These are phyloP conservation scores for Hydrozoanthus gracilis DNA, from an alignment of 92 coral and sea anemone species.

Conservation along the genomic window DNA sequence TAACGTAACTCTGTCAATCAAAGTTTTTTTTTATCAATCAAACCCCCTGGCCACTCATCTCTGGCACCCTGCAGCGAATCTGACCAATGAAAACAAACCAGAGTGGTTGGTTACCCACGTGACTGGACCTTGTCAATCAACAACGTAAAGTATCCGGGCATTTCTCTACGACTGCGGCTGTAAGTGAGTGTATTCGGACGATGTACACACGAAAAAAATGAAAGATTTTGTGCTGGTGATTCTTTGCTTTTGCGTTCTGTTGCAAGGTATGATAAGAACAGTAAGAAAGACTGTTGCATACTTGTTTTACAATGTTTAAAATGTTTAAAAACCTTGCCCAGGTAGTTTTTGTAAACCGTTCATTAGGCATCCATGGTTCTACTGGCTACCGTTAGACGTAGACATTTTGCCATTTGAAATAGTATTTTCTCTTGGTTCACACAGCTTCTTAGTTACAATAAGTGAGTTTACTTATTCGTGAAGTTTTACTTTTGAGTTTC, in stretches of 20 bases:
- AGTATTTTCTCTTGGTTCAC: background rate
- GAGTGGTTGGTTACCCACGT: constrained; percentile 39
- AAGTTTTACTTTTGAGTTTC: constrained; percentile 25
- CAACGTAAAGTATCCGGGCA: constrained; percentile 36
- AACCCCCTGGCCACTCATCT: too few relatives aligned
- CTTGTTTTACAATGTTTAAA: background rate
- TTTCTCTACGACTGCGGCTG: constrained; percentile 5
- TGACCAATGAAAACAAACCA: constrained; percentile 19
- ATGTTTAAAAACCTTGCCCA: background rate
- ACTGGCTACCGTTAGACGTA: background rate
- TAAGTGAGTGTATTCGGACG: background rate
- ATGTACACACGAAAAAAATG: background rate
- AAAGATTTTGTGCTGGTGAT: background rate
- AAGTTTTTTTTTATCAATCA: too few relatives aligned
- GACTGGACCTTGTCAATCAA: constrained; percentile 35
- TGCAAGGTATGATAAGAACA: constrained; percentile 22
- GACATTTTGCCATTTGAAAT: constrained; percentile 37
- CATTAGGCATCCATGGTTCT: constrained; percentile 12
- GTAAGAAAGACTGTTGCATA: background rate
- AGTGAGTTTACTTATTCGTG: background rate
- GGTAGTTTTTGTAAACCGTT: constrained; percentile 17
- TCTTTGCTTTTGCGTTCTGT: background rate
- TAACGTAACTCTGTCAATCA: too few relatives aligned
- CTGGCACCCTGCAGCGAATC: background rate
- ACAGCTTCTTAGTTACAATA: background rate